Base-by-base conservation (phyloP, 2,113 vertebrate genomes). In the Tragelaphus buxtoni region DNA sequence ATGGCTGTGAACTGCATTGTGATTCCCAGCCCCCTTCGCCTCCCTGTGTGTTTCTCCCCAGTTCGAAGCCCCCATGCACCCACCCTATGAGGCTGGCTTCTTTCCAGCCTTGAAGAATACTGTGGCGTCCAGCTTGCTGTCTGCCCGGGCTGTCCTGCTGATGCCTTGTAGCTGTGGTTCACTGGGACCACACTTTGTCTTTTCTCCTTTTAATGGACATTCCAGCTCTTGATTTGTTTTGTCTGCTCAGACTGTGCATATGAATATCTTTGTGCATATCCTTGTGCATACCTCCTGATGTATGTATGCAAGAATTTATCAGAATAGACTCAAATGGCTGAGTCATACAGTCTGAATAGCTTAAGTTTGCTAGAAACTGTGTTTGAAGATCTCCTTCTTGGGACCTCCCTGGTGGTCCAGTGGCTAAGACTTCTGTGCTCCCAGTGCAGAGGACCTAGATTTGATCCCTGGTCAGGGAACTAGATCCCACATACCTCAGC, bases 1-100 rank as follows among this genome's bases (percentile, higher is more conserved):
- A 0, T 87, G 30, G 35, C 65, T 49, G 45, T 2, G 47, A 30
- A n/a, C 12, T 3, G 35, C 47, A 49, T 0, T 18, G 5, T 77
- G 22, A 7, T 61, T 39, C 9, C 74, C 42, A 1, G 39, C 22
- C 6, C 17, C 20, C 14, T 72, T 88, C 13, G 11, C 7, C 49
- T 7, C 13, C 30, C 30, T 16, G 42, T 18, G 47, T 45, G 79
- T 56, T 63, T 63, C 35, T 86, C 86, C 28, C 22, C n/a, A 7
- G 3, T 30, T 51, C 20, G 4, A 49, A 35, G 60, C 60, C n/a
- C 14, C 30, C 4, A 3, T 10, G 18, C 8, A 63, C 32, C 7
- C 9, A 3, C 60, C 58, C 0, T 4, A 0, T 82, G 53, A 39
- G 20, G 6, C 80, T 39, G 47, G 28, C n/a, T 28, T 63, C 16